Evolutionary conservation across 2,113 vertebrate genomes (phyloP).

Genomic region (Bombycilla garrulus): DNA sequence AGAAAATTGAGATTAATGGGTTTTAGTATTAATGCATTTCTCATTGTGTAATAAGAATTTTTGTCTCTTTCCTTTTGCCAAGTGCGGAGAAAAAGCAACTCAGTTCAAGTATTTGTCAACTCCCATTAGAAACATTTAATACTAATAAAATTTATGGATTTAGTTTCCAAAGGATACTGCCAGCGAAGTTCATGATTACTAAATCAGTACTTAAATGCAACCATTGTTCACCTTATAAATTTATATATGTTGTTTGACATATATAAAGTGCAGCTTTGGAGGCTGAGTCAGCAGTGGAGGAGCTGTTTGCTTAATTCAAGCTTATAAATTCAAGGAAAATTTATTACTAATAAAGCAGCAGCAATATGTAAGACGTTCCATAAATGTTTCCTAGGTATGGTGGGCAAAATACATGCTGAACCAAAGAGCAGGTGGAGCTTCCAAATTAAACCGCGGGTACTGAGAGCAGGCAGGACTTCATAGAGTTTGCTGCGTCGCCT

Average conservation of each 20-base stretch:
- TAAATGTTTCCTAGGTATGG: not conserved
- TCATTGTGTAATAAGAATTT: conserved; percentile 80
- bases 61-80: conserved; percentile 81
- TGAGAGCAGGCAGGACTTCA: not conserved
- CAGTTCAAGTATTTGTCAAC: conserved; percentile 95
- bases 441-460: not conserved
- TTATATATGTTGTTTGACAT: conserved; percentile 70
- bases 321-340: conserved; percentile 60
- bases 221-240: conserved; percentile 87
- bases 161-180: conserved; percentile 90
- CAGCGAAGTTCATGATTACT: conserved; percentile 83
- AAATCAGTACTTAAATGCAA: conserved; percentile 83
- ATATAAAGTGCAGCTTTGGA: conserved; percentile 63
- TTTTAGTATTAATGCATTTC: conserved; percentile 81
- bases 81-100: conserved; percentile 82
- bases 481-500: not conserved
- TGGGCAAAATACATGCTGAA: not conserved
- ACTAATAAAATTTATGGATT: conserved; percentile 92
- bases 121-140: conserved; percentile 97
- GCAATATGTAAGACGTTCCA: not conserved
- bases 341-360: conserved; percentile 20
- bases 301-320: conserved; percentile 31
- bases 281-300: conserved; percentile 65
- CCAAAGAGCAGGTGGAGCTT: not conserved
- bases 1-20: conserved; percentile 87